phyloP scores from a whole-genome alignment of 2,888 invertebrate species.

The Mycalesis mineus region DNA sequence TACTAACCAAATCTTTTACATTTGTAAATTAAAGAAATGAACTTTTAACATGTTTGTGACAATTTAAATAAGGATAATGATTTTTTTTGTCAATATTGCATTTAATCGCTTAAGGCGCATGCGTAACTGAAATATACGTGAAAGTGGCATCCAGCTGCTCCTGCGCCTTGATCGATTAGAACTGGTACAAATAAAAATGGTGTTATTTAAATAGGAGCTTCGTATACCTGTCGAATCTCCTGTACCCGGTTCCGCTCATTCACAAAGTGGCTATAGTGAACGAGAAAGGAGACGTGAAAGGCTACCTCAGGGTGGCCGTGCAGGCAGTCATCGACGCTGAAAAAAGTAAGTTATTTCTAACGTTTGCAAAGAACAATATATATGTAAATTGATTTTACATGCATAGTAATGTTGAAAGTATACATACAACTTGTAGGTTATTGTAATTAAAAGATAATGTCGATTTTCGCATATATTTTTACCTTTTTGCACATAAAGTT shows the following conservation, averaged over 20 bases:
- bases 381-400: too few species aligned
- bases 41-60: background rate
- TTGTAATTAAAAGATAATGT: too few species aligned
- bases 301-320: conserved; percentile 96
- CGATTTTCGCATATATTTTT: too few species aligned
- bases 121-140: too few species aligned
- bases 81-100: background rate
- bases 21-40: background rate
- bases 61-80: background rate
- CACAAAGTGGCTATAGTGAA: conserved; percentile 98
- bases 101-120: too few species aligned
- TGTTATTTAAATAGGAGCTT: conserved; percentile 85
- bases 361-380: too few species aligned
- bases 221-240: conserved; percentile 96
- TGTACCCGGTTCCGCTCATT: conserved; percentile 97
- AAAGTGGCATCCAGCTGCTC: too few species aligned
- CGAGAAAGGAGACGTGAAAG: conserved; percentile 98
- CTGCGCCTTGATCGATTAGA: too few species aligned
- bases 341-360: conserved; percentile 55
- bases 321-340: conserved; percentile 92
- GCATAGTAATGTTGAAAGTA: too few species aligned
- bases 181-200: background rate
- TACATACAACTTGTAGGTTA: too few species aligned
- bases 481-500: too few species aligned
- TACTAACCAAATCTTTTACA: background rate